Conservation (phyloP, 2,113 vertebrate genomes). For the Emydocephalus ijimae region DNA sequence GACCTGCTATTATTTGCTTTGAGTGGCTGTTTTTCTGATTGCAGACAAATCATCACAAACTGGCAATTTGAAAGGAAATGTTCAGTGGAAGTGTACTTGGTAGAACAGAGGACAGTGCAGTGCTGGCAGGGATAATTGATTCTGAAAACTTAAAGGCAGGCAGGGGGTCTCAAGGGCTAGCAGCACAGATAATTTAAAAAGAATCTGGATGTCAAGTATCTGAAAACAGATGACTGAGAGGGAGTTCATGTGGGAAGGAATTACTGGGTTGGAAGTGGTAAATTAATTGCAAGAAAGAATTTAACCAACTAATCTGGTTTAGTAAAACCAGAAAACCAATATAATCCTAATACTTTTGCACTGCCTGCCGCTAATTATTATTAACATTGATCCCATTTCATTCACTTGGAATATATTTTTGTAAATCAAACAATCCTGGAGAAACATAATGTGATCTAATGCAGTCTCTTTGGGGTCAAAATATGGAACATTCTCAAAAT, state of each 20-base stretch:
- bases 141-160: slow-evolving; percentile 45
- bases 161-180: slow-evolving; percentile 45
- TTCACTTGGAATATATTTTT: not conserved
- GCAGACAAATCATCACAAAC: slow-evolving; percentile 41
- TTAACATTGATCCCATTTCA: not conserved
- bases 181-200: slow-evolving; percentile 51
- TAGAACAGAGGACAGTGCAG: slow-evolving; percentile 40
- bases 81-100: slow-evolving; percentile 38
- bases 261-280: not conserved
- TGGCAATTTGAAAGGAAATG: slow-evolving; percentile 51
- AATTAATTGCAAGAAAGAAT: slow-evolving; percentile 25
- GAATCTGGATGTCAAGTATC: slow-evolving; percentile 45
- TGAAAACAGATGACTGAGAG: slow-evolving; percentile 38
- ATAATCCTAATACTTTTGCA: slow-evolving; percentile 25
- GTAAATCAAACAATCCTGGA: not conserved
- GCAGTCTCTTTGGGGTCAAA: not conserved
- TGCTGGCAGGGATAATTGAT: slow-evolving; percentile 50
- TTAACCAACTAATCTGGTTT: slow-evolving; percentile 24
- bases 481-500: slow-evolving; percentile 8
- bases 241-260: slow-evolving; percentile 22
- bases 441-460: not conserved
- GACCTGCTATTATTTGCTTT: slow-evolving; percentile 10
- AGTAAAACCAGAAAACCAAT: slow-evolving; percentile 40
- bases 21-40: slow-evolving; percentile 11
- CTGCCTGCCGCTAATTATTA: slow-evolving; percentile 14